Conservation (phyloP, 2,888 invertebrate species). For the Caradrina clavipalpis region DNA sequence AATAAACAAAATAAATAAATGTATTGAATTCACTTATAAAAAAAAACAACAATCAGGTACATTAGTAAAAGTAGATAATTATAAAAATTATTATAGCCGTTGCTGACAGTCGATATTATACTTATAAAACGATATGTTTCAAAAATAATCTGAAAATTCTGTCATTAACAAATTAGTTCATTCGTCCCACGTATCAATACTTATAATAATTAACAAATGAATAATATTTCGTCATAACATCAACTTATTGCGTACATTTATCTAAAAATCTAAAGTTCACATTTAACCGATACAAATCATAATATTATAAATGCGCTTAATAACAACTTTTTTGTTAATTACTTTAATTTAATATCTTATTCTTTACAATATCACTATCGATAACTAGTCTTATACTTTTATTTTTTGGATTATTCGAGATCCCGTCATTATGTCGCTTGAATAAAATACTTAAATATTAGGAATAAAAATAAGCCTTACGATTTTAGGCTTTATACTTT, state of each 20-base stretch:
- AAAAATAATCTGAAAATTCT: slow-evolving; percentile 35
- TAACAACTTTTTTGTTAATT: slow-evolving; percentile 50
- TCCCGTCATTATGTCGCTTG: slow-evolving; percentile 30
- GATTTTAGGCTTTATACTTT: slow-evolving; percentile 3
- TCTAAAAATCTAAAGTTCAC: slow-evolving; percentile 44
- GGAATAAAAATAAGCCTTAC: slow-evolving; percentile 5
- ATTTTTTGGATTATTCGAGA: slow-evolving; percentile 40
- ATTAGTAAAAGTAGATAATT: slow-evolving; percentile 48
- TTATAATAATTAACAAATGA: slow-evolving; percentile 50
- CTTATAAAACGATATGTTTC: slow-evolving; percentile 43
- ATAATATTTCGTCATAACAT: slow-evolving; percentile 48
- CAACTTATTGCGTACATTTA: slow-evolving; percentile 58
- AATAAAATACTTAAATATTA: not conserved
- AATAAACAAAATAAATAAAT: slow-evolving; percentile 49
- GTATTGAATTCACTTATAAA: slow-evolving; percentile 47
- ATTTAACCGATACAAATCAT: slow-evolving; percentile 56
- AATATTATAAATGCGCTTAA: slow-evolving; percentile 45
- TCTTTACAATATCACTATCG: slow-evolving; percentile 58
- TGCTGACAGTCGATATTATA: slow-evolving; percentile 42
- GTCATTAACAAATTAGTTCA: slow-evolving; percentile 26
- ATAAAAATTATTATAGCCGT: slow-evolving; percentile 59
- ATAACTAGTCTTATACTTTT: slow-evolving; percentile 61
- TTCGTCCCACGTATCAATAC: not conserved
- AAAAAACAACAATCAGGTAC: slow-evolving; percentile 65
- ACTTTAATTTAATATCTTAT: slow-evolving; percentile 26